Evolutionary conservation across 2,797 vertebrate species (phyloP).

Genomic region (Betta splendens): DNA sequence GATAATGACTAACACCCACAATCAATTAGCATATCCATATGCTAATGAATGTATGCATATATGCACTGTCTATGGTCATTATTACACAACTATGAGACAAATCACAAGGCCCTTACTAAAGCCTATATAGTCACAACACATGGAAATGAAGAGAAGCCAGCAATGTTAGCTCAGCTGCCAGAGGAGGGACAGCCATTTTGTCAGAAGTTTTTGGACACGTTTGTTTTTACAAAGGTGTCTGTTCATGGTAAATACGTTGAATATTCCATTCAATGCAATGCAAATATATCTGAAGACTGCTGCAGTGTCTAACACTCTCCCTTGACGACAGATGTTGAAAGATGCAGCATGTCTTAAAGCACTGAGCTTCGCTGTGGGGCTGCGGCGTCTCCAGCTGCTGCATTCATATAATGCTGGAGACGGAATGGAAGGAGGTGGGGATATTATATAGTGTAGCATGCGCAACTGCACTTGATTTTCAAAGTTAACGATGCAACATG

Average conservation of each 20-base stretch:
- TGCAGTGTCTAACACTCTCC: not conserved
- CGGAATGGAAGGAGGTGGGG: slow-evolving; percentile 23
- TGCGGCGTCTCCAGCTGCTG: not conserved
- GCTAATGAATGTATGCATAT: too few species aligned
- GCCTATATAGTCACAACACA: not conserved
- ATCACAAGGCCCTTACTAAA: not conserved
- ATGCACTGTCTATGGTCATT: too few species aligned
- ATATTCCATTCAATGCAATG: not conserved
- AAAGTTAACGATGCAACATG: slow-evolving; percentile 58
- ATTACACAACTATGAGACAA: too few species aligned
- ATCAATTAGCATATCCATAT: too few species aligned
- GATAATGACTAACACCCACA: too few species aligned
- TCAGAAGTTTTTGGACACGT: not conserved
- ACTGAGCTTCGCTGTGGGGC: not conserved
- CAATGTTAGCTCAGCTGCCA: not conserved
- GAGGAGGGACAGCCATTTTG: not conserved
- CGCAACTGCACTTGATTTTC: slow-evolving; percentile 36
- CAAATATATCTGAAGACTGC: slow-evolving; percentile 1
- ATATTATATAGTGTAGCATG: slow-evolving; percentile 48
- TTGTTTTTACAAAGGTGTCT: not conserved
- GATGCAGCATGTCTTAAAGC: slow-evolving; percentile 17
- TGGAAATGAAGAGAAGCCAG: not conserved
- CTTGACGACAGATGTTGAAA: slow-evolving; percentile 2
- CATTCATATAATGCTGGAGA: slow-evolving; percentile 6
- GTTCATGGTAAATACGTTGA: not conserved